Evolutionary conservation across 2,797 vertebrate species (phyloP).

Genomic region (Sebastolobus altivelis): DNA sequence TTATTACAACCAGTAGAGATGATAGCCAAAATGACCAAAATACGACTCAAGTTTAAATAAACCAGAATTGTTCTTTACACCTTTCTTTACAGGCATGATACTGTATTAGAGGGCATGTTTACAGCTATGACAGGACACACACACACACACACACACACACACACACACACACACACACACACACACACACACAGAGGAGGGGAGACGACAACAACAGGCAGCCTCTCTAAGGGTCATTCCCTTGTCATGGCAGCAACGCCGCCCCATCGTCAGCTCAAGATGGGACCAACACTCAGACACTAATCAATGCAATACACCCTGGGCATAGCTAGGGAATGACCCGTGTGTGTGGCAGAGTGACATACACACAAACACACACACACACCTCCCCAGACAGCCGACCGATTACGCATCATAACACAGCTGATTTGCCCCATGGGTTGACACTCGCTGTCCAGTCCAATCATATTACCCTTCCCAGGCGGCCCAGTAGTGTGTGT

Average conservation of each 20-base stretch:
- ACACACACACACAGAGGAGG: background rate
- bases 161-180: background rate
- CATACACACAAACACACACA: constrained; percentile 34
- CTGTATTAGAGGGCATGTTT: background rate
- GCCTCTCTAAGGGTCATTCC: constrained; percentile 22
- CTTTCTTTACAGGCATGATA: background rate
- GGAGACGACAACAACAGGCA: constrained; percentile 10
- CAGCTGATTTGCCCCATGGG: constrained; percentile 80
- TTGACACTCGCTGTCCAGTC: constrained; percentile 80
- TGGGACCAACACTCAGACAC: constrained; percentile 55
- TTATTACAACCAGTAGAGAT: background rate
- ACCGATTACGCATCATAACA: constrained; percentile 78
- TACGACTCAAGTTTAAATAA: background rate
- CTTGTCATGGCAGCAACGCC: constrained; percentile 21
- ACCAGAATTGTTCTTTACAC: background rate
- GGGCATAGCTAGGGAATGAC: constrained; percentile 66
- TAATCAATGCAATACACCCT: constrained; percentile 74
- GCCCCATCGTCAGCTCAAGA: constrained; percentile 51
- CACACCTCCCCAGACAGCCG: constrained; percentile 66
- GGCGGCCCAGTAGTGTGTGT: constrained; percentile 51
- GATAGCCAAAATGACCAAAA: background rate
- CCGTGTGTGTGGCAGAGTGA: constrained; percentile 50
- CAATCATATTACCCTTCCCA: constrained; percentile 62
- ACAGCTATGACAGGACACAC: background rate
- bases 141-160: background rate